Evolutionary conservation across 2,797 vertebrate species (phyloP), one percentile per base, ranked within the genome.

Genomic region (Xenopus petersii): DNA sequence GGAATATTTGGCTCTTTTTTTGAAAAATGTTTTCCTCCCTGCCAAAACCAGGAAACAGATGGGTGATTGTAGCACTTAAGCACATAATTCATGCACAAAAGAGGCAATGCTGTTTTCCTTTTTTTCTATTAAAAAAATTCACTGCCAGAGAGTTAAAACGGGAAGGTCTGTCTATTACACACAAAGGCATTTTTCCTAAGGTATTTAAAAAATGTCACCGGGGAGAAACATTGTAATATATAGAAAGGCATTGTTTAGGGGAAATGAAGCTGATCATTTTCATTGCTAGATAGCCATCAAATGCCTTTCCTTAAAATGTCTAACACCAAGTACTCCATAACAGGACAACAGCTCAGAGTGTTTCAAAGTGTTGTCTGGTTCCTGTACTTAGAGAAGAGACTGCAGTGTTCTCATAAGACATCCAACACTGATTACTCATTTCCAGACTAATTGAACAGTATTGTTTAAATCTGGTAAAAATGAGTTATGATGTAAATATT

Each of bases 121-220:
- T 73, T 67, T 56, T 33, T 54, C 62, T 73, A 48, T 68, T 21
- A 36, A 64, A 64, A 61, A 73, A 73, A 68, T 69, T 49, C 51
- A 73, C 21, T 74, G 66, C 66, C 42, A 60, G 60, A 74, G 66
- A 65, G 67, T 69, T 74, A 70, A 36, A 69, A 58, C 51, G 63
- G 76, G 76, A 74, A 74, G 67, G 73, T 36, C 54, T 79, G 71
- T 61, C 46, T 64, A 58, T 36, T 48, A 60, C 63, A 74, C 71
- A 79, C 76, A 79, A 73, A 78, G 64, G 61, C 71, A 69, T 79
- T 67, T 73, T 78, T 79, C 61, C 61, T 69, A 74, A 74, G 67
- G 71, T 70, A 79, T 79, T 79, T 67, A 36, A 79, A 74, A 74
- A 73, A 79, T 79, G 76, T 79, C 66, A 69, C 71, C 60, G 10